Base-by-base conservation (phyloP, 2,888 invertebrate genomes). In the Lasioglossum lativentre region DNA sequence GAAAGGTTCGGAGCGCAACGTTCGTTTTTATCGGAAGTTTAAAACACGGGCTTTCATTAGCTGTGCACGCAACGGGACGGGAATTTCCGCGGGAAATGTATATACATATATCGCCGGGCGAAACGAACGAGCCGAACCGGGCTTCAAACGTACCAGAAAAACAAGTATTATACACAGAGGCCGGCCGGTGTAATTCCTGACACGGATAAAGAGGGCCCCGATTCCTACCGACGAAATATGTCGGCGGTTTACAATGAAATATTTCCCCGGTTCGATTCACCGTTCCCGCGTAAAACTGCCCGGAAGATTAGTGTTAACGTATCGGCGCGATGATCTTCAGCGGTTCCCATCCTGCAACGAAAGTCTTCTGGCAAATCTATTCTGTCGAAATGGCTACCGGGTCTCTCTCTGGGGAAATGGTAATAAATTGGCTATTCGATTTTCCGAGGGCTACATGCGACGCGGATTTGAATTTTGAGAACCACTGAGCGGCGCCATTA, bases 11-110 rank as follows among this genome's bases (percentile, higher is more conserved):
- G 14, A 2, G 40, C 40, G 38, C 40, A 70, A 38, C 70, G 40
- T n/a, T 70, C 70, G 70, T 40, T 47, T 66, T 66, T 38, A 34
- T 4, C 40, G 34, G 70, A 80, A 75, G 42, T 71, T 75, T 71
- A 70, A 70, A 59, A 63, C 71, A 38, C 27, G 71, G 59, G 59
- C 42, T 23, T 47, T 70, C 70, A 70, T 70, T 70, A 70, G 70
- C 6, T 5, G 38, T 16, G n/a, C 38, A 10, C 10, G 56, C 30
- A 59, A 70, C 38, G 40, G 70, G 38, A 38, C 40, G 38, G n/a
- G 34, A 34, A 76, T 38, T 72, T 71, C 2, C 47, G 72, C 16
- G 27, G 47, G 23, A 27, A 71, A 72, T 19, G 30, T 63, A 63
- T 72, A 72, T 63, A 72, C 8, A 47, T 47, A 47, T 63, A 34